Base-by-base conservation (phyloP, 2,888 invertebrate species). In the Dryobota labecula region DNA sequence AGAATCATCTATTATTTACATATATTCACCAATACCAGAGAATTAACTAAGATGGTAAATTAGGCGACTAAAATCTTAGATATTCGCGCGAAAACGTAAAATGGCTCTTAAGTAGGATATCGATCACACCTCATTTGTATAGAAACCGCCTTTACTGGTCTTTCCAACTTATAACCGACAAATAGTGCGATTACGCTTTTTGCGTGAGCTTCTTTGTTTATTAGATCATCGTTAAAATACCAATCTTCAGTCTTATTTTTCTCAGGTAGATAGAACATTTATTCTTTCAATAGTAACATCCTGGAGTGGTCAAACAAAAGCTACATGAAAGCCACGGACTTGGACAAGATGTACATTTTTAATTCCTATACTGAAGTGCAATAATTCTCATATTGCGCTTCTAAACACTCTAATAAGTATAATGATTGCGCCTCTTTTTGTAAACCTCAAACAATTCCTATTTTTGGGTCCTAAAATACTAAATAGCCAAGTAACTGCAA, bases 121-220 rank as follows among this genome's bases (percentile, higher is more conserved):
- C 53, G 78, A 80, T 81, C 79, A 80, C 73, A 73, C 36, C 66
- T 47, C 45, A 56, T 71, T 71, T 76, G n/a, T 71, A 58, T 63
- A 57, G 27, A 61, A 80, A 78, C 80, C 70, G 80, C 66, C 49
- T 54, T 47, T 78, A 82, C 78, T 67, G 78, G 80, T 82, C 69
- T 73, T 38, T 30, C 6, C 18, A 65, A 30, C 15, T 78, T 66
- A 43, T 63, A 66, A 71, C 81, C 33, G 76, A 49, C 63, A 64
- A 54, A 73, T 49, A 15, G 49, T 41, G 1, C 15, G 24, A 45
- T 38, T 24, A 1, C 9, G 13, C 7, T 45, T 61, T 60, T 56
- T 41, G 27, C 38, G 1, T 41, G 7, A 13, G 6, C 11, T 15
- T 18, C 11, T 13, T 11, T 53, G 20, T 54, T 2, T 57, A 67